These are phyloP conservation scores for Agonopterix heracliana DNA, from an alignment of 2,888 invertebrate species.

Conservation along the genomic window DNA sequence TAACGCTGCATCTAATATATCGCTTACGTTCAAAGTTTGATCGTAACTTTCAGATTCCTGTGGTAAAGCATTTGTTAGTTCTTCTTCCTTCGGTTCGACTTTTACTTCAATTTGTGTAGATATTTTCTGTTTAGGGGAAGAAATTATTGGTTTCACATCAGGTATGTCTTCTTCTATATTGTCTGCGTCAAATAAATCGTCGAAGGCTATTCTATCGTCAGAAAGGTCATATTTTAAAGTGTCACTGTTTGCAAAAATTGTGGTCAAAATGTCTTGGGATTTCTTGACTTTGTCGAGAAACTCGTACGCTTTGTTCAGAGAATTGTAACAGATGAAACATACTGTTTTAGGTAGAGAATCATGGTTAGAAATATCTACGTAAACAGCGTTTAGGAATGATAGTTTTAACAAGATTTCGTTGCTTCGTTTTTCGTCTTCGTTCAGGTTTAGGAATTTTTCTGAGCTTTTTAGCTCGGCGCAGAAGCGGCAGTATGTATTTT, in stretches of 20 bases:
- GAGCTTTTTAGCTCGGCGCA: slow-evolving; percentile 48
- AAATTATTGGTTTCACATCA: slow-evolving; percentile 25
- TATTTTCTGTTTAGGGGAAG: background rate
- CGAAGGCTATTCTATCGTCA: slow-evolving; percentile 40
- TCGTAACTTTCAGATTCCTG: slow-evolving; percentile 8
- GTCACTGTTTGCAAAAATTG: slow-evolving; percentile 28
- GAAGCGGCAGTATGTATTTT: slow-evolving; percentile 49
- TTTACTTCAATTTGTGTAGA: slow-evolving; percentile 33
- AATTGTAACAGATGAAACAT: slow-evolving; percentile 56
- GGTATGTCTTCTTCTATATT: slow-evolving; percentile 18
- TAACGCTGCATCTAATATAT: slow-evolving; percentile 52
- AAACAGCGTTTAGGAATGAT: slow-evolving; percentile 50
- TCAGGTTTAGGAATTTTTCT: slow-evolving; percentile 45
- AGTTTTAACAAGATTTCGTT: slow-evolving; percentile 43
- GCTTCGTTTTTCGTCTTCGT: slow-evolving; percentile 33
- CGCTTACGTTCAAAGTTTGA: slow-evolving; percentile 44
- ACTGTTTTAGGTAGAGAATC: slow-evolving; percentile 51
- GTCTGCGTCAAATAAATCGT: slow-evolving; percentile 34
- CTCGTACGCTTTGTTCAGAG: slow-evolving; percentile 50
- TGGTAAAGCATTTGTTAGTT: slow-evolving; percentile 1
- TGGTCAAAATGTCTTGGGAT: slow-evolving; percentile 40
- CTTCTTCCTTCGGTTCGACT: slow-evolving; percentile 49
- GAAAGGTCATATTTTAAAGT: slow-evolving; percentile 31
- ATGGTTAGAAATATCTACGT: slow-evolving; percentile 44
- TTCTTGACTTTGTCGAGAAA: slow-evolving; percentile 46